Evolutionary conservation across 2,113 vertebrate genomes (phyloP).

Genomic region (Thunnus maccoyii): DNA sequence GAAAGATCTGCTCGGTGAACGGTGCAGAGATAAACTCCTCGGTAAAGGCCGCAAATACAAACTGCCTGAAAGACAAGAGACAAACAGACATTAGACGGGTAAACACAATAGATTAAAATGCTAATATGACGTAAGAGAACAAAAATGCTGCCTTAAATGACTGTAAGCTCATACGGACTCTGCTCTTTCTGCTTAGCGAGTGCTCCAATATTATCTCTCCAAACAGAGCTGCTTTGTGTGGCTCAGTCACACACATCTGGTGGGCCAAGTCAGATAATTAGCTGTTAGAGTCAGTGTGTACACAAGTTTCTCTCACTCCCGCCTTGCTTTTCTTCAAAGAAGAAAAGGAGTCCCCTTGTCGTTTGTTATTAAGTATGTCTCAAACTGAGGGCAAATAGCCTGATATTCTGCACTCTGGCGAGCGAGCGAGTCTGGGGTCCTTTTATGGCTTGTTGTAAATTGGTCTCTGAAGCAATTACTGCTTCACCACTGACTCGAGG

Average conservation of each 20-base stretch:
- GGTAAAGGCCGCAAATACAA: slow-evolving; percentile 94
- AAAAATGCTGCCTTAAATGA: not conserved
- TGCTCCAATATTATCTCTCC: slow-evolving; percentile 68
- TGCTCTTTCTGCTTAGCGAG: slow-evolving; percentile 31
- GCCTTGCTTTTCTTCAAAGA: slow-evolving; percentile 78
- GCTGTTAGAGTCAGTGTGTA: slow-evolving; percentile 73
- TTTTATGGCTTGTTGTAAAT: slow-evolving; percentile 84
- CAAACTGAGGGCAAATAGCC: slow-evolving; percentile 77
- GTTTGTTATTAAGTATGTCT: slow-evolving; percentile 78
- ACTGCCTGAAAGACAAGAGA: slow-evolving; percentile 86
- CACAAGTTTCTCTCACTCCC: slow-evolving; percentile 79
- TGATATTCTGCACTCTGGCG: slow-evolving; percentile 66
- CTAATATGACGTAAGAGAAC: not conserved
- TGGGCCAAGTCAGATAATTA: slow-evolving; percentile 73
- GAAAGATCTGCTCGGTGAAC: slow-evolving; percentile 96
- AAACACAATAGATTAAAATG: not conserved
- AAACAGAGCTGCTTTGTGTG: slow-evolving; percentile 77
- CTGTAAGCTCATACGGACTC: slow-evolving; percentile 5
- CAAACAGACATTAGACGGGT: not conserved
- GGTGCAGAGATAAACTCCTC: slow-evolving; percentile 94
- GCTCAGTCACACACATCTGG: slow-evolving; percentile 79
- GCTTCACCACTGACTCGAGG: slow-evolving; percentile 45
- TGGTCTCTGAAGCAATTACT: slow-evolving; percentile 75
- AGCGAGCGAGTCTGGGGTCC: slow-evolving; percentile 56
- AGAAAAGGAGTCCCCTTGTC: slow-evolving; percentile 71